Conservation (phyloP, 1,140 invertebrate genomes). For the Sinonovacula constricta region DNA sequence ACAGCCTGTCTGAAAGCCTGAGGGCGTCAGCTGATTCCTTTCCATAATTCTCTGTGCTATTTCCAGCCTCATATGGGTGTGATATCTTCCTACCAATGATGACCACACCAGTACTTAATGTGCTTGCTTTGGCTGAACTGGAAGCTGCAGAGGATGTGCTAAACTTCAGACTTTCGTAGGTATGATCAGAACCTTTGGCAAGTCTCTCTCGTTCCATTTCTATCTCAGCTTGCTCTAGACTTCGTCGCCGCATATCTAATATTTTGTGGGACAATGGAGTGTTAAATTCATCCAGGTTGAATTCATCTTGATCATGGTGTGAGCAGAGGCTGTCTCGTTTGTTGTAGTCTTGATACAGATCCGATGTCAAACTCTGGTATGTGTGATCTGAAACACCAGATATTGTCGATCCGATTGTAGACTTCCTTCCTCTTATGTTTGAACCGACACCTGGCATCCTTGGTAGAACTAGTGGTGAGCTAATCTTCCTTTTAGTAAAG, state of each 20-base stretch:
- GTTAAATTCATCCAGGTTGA: not conserved
- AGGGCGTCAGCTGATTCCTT: too few species aligned
- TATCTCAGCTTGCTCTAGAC: too few species aligned
- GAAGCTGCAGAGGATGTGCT: too few species aligned
- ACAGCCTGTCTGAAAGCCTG: too few species aligned
- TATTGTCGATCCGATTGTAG: not conserved
- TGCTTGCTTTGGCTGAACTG: not conserved
- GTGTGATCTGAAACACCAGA: slow-evolving; percentile 20
- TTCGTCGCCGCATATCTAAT: not conserved
- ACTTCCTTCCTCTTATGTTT: too few species aligned
- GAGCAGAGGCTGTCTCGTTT: too few species aligned
- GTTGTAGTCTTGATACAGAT: slow-evolving; percentile 13
- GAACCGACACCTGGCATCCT: not conserved
- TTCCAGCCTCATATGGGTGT: slow-evolving; percentile 16
- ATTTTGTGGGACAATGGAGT: not conserved
- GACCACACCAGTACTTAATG: not conserved
- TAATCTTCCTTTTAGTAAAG: too few species aligned
- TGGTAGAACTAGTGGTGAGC: too few species aligned
- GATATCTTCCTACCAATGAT: slow-evolving; percentile 36
- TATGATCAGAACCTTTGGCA: slow-evolving; percentile 9
- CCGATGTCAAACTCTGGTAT: slow-evolving; percentile 27
- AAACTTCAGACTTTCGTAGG: slow-evolving; percentile 46
- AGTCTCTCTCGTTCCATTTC: too few species aligned
- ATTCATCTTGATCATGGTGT: not conserved
- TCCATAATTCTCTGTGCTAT: not conserved